These are phyloP conservation scores for Panagrolaimus sp. DNA, from an alignment of 1,140 invertebrate genomes.

Conservation along the genomic window DNA sequence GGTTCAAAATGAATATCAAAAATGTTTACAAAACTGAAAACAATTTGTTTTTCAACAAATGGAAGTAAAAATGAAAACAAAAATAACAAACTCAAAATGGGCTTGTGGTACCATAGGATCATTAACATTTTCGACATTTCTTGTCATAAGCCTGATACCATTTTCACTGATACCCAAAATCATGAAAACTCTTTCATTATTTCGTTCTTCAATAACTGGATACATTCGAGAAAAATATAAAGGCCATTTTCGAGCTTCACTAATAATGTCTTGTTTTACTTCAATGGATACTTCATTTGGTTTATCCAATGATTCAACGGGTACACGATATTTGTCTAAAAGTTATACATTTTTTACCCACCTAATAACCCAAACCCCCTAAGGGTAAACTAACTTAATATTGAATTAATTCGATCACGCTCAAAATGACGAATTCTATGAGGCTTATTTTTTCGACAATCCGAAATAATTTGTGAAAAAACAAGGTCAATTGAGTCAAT, in stretches of 20 bases:
- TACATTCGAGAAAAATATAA: slow-evolving; percentile 37
- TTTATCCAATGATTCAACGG: slow-evolving; percentile 24
- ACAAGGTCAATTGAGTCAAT: slow-evolving; percentile 29
- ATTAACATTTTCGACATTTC: slow-evolving; percentile 15
- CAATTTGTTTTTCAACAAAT: not conserved
- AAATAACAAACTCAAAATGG: slow-evolving; percentile 30
- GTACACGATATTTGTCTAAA: slow-evolving; percentile 31
- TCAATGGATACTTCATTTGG: slow-evolving; percentile 27
- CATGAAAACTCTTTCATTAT: slow-evolving; percentile 29
- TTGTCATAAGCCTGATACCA: slow-evolving; percentile 31
- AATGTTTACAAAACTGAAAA: slow-evolving; percentile 25
- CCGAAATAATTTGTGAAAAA: slow-evolving; percentile 33
- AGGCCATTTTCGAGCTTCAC: slow-evolving; percentile 35
- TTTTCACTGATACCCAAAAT: slow-evolving; percentile 30
- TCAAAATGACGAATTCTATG: slow-evolving; percentile 38
- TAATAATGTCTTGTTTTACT: slow-evolving; percentile 33
- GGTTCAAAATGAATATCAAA: slow-evolving; percentile 30
- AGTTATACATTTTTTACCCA: not conserved
- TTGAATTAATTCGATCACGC: slow-evolving; percentile 28
- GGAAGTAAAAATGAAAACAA: not conserved
- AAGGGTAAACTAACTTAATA: slow-evolving; percentile 25
- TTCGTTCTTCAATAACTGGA: slow-evolving; percentile 34
- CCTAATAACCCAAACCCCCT: too few species aligned
- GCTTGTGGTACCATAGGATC: slow-evolving; percentile 28
- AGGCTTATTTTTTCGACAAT: slow-evolving; percentile 25